Evolutionary conservation across 2,888 invertebrate species (phyloP).

Genomic region (Eubasilissa splendida): DNA sequence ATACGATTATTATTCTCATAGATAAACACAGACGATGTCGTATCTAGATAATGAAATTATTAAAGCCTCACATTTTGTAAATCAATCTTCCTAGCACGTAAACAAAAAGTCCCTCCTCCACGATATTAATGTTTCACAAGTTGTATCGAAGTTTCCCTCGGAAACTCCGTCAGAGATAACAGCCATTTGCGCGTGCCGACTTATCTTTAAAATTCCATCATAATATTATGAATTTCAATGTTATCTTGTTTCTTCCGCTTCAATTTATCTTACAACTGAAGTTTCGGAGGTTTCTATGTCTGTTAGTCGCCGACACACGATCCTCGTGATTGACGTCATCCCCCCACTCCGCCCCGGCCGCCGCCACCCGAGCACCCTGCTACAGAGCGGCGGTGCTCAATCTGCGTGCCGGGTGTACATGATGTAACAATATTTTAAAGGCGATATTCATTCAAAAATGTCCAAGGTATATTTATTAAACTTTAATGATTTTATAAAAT

Average conservation of each 20-base stretch:
- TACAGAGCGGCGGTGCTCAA: slow-evolving; percentile 1
- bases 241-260: background rate
- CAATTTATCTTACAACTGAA: background rate
- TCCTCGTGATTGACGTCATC: slow-evolving; percentile 34
- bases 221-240: background rate
- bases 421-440: too few species aligned
- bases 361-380: background rate
- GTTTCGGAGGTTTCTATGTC: background rate
- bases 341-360: background rate
- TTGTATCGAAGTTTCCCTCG: background rate
- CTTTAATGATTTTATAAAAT: too few species aligned
- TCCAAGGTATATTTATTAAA: too few species aligned
- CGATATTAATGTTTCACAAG: too few species aligned
- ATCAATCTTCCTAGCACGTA: too few species aligned
- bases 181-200: slow-evolving; percentile 13
- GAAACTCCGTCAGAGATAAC: background rate
- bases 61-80: too few species aligned
- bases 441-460: too few species aligned
- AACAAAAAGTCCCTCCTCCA: too few species aligned
- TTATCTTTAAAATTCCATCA: slow-evolving; percentile 6
- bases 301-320: slow-evolving; percentile 30
- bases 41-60: too few species aligned
- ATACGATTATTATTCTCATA: too few species aligned
- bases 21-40: too few species aligned
- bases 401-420: background rate